Evolutionary conservation across 2,113 vertebrate species (phyloP).

Genomic region (Stegostoma tigrinum): DNA sequence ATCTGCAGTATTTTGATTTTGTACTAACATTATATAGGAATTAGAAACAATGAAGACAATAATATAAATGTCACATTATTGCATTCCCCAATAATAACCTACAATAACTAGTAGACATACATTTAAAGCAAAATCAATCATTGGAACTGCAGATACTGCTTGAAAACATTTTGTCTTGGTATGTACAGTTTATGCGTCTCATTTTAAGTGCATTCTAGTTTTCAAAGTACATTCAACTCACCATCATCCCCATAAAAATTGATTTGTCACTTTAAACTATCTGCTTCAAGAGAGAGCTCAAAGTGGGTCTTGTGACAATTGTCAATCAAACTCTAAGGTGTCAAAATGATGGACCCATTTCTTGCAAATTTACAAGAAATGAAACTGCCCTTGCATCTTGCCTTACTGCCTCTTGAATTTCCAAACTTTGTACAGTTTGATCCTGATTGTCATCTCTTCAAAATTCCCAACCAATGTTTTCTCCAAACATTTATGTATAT

Average conservation of each 20-base stretch:
- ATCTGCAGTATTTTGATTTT: no score
- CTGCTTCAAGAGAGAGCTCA: background rate
- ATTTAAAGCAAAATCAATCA: background rate
- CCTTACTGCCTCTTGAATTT: background rate
- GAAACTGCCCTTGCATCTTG: background rate
- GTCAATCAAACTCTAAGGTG: background rate
- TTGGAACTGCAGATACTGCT: background rate
- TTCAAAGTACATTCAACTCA: background rate
- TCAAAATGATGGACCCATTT: background rate
- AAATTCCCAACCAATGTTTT: background rate
- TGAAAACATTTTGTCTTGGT: background rate
- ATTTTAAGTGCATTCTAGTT: background rate
- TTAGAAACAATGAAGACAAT: background rate
- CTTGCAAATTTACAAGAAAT: background rate
- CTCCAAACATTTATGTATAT: background rate
- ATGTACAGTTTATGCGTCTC: background rate
- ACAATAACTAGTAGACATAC: background rate
- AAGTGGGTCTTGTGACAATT: background rate
- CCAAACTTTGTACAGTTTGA: background rate
- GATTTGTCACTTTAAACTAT: background rate
- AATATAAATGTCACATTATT: background rate
- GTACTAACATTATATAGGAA: background rate
- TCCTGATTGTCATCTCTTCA: background rate
- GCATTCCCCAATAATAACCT: background rate
- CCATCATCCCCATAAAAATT: background rate